A percentile compares a stretch with the other conserved stretches of the same genome.
Conservation (phyloP, 2,113 vertebrate genomes). For the Mohoua ochrocephala region DNA sequence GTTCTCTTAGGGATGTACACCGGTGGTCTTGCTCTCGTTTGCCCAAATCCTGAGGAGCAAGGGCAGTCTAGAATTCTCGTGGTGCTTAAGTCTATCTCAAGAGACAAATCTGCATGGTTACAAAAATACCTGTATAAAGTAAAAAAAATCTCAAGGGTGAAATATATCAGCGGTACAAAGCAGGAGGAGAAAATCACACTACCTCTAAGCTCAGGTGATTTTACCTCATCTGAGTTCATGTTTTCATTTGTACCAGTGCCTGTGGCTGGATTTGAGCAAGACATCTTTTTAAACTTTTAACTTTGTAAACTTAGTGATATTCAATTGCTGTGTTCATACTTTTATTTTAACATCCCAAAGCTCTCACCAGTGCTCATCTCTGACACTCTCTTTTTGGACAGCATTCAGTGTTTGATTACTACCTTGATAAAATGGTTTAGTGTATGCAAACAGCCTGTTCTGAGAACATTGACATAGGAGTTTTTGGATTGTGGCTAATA, state of each 20-base stretch:
- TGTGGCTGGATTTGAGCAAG: not conserved
- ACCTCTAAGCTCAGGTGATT: not conserved
- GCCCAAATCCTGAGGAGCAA: not conserved
- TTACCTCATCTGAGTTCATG: not conserved
- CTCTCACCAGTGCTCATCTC: not conserved
- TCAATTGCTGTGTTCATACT: accelerated
- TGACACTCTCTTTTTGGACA: not conserved
- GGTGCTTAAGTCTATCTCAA: not conserved
- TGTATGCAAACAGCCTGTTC: not conserved
- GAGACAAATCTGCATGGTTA: not conserved
- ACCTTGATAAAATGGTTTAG: not conserved
- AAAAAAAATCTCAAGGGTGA: not conserved
- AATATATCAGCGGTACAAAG: not conserved
- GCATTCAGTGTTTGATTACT: not conserved
- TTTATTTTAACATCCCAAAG: not conserved
- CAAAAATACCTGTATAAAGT: not conserved
- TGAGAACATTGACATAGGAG: not conserved
- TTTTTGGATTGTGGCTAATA: not conserved
- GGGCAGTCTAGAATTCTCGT: not conserved
- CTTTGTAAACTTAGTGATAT: not conserved
- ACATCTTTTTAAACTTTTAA: not conserved
- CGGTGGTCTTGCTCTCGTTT: not conserved
- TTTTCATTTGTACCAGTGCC: not conserved
- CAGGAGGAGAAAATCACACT: not conserved
- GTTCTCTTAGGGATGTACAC: not conserved